Base-by-base conservation (phyloP, 1,140 invertebrate species). In the Neodiprion fabricii region DNA sequence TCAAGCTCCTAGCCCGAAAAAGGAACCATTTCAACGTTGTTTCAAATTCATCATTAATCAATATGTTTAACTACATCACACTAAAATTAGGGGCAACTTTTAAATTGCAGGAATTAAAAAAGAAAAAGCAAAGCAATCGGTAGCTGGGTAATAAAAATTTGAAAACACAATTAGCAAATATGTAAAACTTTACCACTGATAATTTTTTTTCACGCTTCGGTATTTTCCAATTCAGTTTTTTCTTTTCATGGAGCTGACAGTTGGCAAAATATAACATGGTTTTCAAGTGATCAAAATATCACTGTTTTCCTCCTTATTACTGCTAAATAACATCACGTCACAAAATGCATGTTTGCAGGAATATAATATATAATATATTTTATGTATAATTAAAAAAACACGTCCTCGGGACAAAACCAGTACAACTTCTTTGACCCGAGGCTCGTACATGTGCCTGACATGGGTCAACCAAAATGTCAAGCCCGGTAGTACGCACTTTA, bases 291-390 rank as follows among this genome's bases (percentile, higher is more conserved):
- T 69, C 14, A 21, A 69, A 69, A 7, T 12, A 84, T 78, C 66
- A 90, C 90, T 89, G 89, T 87, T 89, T 90, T 90, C 91, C 85
- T 89, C 87, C 87, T 89, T 90, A 91, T 91, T 91, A 93, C 90
- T 90, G 92, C 92, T 93, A 93, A 93, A 93, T 92, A 92, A 93
- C 91, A 93, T 93, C 92, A 93, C 92, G 92, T 93, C 92, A 92
- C 92, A 93, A 93, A 86, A 87, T 87, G 87, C 92, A 92, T 91
- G 92, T 92, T 90, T 92, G 91, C 91, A 92, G 91, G 90, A 92
- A 92, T 93, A 93, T 92, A 93, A 92, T 92, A 93, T 92, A 92
- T 91, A 91, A 92, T 92, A 92, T 90, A 89, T 90, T 88, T 82
- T 89, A 92, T 91, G 92, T 92, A 90, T 91, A 91, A 90, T 91